Evolutionary conservation across 1,140 invertebrate species (phyloP).

Genomic region (Drosophila gunungcola): DNA sequence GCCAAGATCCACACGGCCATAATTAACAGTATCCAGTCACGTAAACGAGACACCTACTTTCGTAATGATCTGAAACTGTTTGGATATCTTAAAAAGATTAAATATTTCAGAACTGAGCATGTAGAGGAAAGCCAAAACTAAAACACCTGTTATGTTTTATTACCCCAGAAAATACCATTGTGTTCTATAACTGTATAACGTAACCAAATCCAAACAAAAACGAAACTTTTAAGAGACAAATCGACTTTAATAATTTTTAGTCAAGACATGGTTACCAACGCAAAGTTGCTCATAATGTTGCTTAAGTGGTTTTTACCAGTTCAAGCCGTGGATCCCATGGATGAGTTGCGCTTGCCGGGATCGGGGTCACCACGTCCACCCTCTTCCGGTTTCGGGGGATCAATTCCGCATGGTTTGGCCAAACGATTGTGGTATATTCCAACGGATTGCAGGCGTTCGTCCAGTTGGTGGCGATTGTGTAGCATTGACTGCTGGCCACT

Average conservation of each 20-base stretch:
- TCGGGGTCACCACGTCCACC: neutral
- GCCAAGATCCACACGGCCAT: slow-evolving; percentile 10
- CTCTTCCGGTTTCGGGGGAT: neutral
- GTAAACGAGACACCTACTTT: neutral
- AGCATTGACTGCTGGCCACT: neutral
- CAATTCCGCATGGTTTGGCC: neutral
- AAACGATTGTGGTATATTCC: slow-evolving; percentile 8
- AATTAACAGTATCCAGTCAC: slow-evolving; percentile 24
- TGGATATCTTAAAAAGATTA: no score
- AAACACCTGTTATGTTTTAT: no score
- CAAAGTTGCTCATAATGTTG: neutral
- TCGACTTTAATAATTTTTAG: neutral
- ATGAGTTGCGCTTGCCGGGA: neutral
- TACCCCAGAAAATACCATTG: no score
- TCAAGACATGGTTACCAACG: neutral
- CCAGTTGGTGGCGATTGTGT: neutral
- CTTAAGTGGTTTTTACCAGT: neutral
- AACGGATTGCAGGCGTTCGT: neutral
- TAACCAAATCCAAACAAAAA: no score
- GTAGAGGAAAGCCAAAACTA: no score
- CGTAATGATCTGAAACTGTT: neutral
- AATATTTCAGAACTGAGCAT: no score
- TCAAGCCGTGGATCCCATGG: neutral
- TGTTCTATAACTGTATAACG: no score
- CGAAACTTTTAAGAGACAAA: neutral